phyloP scores from a whole-genome alignment of 1,140 invertebrate genomes.

The Trachymyrmex septentrionalis region DNA sequence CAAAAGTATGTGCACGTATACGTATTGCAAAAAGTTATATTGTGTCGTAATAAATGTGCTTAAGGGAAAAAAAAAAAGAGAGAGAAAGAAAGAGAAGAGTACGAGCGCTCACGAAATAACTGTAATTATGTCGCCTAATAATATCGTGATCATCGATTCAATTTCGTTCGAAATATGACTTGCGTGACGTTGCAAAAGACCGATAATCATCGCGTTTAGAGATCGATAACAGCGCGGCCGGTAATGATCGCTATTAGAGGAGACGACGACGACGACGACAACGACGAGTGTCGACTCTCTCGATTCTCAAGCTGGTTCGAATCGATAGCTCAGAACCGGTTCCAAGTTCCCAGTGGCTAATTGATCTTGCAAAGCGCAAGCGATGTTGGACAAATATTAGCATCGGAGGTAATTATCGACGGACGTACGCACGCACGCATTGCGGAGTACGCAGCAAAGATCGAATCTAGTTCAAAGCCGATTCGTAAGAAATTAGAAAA shows the following conservation, averaged over 20 bases:
- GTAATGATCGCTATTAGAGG: slow-evolving; percentile 60
- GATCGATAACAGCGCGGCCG: slow-evolving; percentile 56
- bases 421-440: slow-evolving; percentile 23
- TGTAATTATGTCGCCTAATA: slow-evolving; percentile 56
- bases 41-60: neutral
- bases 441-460: slow-evolving; percentile 22
- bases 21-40: neutral
- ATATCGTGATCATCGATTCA: slow-evolving; percentile 59
- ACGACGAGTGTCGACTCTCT: slow-evolving; percentile 45
- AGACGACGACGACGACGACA: slow-evolving; percentile 5
- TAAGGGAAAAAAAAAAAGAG: too few relatives aligned
- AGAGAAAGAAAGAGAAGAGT: neutral
- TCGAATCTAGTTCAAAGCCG: slow-evolving; percentile 19
- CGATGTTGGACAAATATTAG: slow-evolving; percentile 58
- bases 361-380: slow-evolving; percentile 60
- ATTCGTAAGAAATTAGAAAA: slow-evolving; percentile 13
- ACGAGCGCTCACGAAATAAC: slow-evolving; percentile 8
- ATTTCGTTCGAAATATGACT: slow-evolving; percentile 57
- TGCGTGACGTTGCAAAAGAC: slow-evolving; percentile 55
- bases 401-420: slow-evolving; percentile 59
- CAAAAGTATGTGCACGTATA: neutral
- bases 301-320: slow-evolving; percentile 38
- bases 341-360: slow-evolving; percentile 59
- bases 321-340: slow-evolving; percentile 59
- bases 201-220: slow-evolving; percentile 63